Evolutionary conservation across 2,797 vertebrate species (phyloP).

Genomic region (Melanotaenia nigrans): DNA sequence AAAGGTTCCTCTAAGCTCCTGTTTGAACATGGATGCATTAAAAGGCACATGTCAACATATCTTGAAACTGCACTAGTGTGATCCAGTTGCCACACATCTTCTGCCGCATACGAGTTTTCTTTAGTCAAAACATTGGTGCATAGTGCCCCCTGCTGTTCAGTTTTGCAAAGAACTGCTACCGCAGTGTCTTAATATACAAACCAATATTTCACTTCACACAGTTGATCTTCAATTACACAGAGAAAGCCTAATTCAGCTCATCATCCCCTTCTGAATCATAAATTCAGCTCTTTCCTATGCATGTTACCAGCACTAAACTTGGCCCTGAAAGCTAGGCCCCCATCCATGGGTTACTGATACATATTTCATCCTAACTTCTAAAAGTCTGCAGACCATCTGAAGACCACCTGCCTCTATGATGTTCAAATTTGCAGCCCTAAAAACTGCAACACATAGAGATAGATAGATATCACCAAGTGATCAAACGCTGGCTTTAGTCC

Average conservation of each 20-base stretch:
- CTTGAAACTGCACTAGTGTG: constrained; percentile 31
- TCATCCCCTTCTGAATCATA: background rate
- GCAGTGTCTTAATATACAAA: background rate
- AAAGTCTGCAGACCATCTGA: constrained; percentile 46
- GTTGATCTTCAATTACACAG: background rate
- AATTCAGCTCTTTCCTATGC: background rate
- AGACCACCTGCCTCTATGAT: constrained; percentile 44
- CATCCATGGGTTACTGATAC: constrained; percentile 19
- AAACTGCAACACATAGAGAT: background rate
- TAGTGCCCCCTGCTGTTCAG: constrained; percentile 69
- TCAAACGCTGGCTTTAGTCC: background rate
- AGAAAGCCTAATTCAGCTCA: background rate
- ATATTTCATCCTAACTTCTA: constrained; percentile 27
- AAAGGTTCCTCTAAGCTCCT: constrained; percentile 4
- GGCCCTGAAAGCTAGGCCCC: constrained; percentile 1
- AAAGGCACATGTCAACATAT: constrained; percentile 7
- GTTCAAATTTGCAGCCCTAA: constrained; percentile 4
- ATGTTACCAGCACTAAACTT: constrained; percentile 1
- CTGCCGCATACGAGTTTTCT: background rate
- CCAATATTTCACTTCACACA: background rate
- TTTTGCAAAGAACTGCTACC: background rate
- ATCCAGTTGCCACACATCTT: background rate
- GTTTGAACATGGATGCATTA: constrained; percentile 22
- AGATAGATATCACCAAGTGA: too few relatives aligned
- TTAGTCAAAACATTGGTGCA: constrained; percentile 17